phyloP scores from a whole-genome alignment of 1,140 invertebrate genomes.

The Saccostrea glomerata region DNA sequence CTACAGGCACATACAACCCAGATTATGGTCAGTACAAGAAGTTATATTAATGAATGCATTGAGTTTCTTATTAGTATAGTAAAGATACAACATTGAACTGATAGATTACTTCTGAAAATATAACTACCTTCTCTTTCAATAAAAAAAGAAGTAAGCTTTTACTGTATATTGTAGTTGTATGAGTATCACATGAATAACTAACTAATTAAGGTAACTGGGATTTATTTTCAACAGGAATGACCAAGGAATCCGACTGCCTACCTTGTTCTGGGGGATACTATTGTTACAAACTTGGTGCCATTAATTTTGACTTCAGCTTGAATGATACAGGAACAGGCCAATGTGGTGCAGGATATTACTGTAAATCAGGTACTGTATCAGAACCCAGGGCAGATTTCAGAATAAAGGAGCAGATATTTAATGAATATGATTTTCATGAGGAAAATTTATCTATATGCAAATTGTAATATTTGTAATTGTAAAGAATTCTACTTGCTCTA shows the following conservation, averaged over 20 bases:
- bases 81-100: too few species aligned
- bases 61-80: too few species aligned
- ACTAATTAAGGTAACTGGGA: neutral
- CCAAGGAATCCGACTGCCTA: constrained; percentile 61
- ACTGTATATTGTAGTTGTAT: too few species aligned
- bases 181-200: neutral
- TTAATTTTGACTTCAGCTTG: constrained; percentile 70
- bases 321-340: constrained; percentile 72
- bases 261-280: constrained; percentile 72
- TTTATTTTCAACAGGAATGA: constrained; percentile 55
- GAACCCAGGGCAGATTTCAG: neutral
- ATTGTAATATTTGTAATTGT: neutral
- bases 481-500: too few species aligned
- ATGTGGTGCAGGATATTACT: constrained; percentile 74
- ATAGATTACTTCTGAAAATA: too few species aligned
- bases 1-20: constrained; percentile 74
- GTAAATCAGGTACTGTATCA: constrained; percentile 67
- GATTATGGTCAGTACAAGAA: constrained; percentile 62
- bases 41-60: too few species aligned
- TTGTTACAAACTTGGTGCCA: constrained; percentile 68
- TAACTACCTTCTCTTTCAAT: too few species aligned
- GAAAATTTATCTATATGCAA: neutral
- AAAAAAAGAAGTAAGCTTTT: too few species aligned
- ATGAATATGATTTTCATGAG: too few species aligned
- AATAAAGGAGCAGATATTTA: neutral